Evolutionary conservation across 2,797 vertebrate species (phyloP), one percentile per base, ranked within the genome.

Genomic region (Sebastes minor): DNA sequence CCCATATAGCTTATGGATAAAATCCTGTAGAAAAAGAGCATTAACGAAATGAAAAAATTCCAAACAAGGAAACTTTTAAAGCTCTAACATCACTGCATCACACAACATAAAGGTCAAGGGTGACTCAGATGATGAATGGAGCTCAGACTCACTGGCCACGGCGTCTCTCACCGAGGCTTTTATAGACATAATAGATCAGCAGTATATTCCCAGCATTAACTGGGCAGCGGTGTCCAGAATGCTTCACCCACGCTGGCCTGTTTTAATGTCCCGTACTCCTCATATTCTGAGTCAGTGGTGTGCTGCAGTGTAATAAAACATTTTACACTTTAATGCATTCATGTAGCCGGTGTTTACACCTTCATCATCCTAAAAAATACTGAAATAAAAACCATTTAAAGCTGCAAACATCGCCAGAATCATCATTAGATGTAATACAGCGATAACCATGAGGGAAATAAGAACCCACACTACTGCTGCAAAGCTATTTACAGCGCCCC

Each of bases 31-130:
- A n/a, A n/a, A 70, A 82, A 55, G 22, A 32, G 18, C 27, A 42
- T 53, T 25, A 52, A 57, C 18, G 3, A 8, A 68, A 79, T 67
- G 8, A 83, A 60, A 42, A 42, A n/a, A 57, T 11, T 20, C 18
- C n/a, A 42, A 82, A 27, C 49, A 57, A 28, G 5, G 13, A 53
- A 74, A 64, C 56, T 60, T 70, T 61, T 2, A 74, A 65, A 79
- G 28, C 67, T 33, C 0, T 9, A 16, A 53, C 12, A 64, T 46
- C 42, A 25, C 23, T 16, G 33, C 59, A 59, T 8, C 27, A 10
- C 3, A 61, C 28, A 33, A 30, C 25, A 23, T 25, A 52, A 77
- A 87, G 84, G 81, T 82, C 67, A 56, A 13, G 14, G 78, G 74
- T 68, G 77, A 78, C 53, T 42, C 3, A 1, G 23, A 56, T 71